Base-by-base conservation (phyloP, 2,888 invertebrate genomes). In the Scaptomyza polygonia region DNA sequence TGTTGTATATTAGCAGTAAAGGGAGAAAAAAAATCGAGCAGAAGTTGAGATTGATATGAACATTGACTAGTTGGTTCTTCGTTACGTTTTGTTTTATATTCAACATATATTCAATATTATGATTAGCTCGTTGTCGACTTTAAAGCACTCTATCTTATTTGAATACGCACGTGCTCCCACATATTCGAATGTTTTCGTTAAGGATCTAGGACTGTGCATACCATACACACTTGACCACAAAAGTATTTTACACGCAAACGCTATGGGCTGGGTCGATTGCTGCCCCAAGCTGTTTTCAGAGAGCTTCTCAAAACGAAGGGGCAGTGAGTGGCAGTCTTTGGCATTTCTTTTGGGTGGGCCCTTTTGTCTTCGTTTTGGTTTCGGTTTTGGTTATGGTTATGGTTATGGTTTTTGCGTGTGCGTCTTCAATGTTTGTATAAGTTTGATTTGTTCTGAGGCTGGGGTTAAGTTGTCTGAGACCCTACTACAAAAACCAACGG, bases 241-340 rank as follows among this genome's bases (percentile, higher is more conserved):
- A 72, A 59, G 76, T 76, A 79, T 76, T 76, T 79, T 68, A 65
- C 79, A 79, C 82, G 59, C 67, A n/a, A 72, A 48, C 67, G 65
- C 64, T 72, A 9, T 44, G 11, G 56, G 53, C 49, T 36, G 54
- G 72, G 62, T 78, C 67, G 67, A 67, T 56, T 39, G 42, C 18
- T 51, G 54, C 25, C 57, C 47, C 32, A 64, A 57, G 57, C 43
- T 54, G 44, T 44, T 56, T 52, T 36, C 43, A 12, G 30, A 30
- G 42, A 48, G 43, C 51, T 55, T 25, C 42, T 25, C 47, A 48
- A 40, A 39, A 11, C 16, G 11, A 34, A 39, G 11, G 18, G 29
- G 40, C 14, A 21, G 12, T 9, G 11, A n/a, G n/a, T n/a, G n/a
- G n/a, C n/a, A n/a, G 36, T 43, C 39, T 58, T 39, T 53, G 57